Conservation (phyloP, 1,140 invertebrate species). For the Pentalonia nigronervosa region DNA sequence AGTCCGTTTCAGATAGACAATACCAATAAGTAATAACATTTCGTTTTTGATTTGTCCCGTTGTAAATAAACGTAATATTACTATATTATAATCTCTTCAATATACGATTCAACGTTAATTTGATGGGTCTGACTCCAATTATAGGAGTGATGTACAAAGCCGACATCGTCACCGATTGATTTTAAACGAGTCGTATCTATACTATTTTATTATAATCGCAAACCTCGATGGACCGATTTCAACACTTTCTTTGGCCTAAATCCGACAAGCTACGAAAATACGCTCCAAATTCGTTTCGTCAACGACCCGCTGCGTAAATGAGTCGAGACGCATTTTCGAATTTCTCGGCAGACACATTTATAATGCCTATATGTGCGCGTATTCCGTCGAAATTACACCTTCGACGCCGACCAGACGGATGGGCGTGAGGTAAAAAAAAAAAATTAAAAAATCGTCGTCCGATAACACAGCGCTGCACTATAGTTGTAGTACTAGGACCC, state of each 20-base stretch:
- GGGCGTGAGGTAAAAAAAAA: background rate
- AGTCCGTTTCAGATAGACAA: background rate
- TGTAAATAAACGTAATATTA: background rate
- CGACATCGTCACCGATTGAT: background rate
- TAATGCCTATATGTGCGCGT: background rate
- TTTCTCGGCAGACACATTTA: background rate
- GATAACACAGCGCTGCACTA: background rate
- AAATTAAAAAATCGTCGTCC: background rate
- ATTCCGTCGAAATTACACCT: background rate
- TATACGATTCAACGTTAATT: background rate
- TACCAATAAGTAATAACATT: background rate
- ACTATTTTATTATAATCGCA: background rate
- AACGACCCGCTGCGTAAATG: background rate
- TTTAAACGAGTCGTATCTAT: background rate
- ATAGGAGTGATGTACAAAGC: background rate
- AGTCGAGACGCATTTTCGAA: background rate
- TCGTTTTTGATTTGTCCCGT: background rate
- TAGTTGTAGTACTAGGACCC: too few relatives aligned
- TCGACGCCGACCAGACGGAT: background rate
- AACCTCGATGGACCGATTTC: background rate
- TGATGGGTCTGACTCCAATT: too few relatives aligned
- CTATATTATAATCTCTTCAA: background rate
- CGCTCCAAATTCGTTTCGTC: background rate
- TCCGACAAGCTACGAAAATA: background rate
- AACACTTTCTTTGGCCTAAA: constrained; percentile 36